Base-by-base conservation (phyloP, 2,113 vertebrate species). In the Oostethus manadensis region DNA sequence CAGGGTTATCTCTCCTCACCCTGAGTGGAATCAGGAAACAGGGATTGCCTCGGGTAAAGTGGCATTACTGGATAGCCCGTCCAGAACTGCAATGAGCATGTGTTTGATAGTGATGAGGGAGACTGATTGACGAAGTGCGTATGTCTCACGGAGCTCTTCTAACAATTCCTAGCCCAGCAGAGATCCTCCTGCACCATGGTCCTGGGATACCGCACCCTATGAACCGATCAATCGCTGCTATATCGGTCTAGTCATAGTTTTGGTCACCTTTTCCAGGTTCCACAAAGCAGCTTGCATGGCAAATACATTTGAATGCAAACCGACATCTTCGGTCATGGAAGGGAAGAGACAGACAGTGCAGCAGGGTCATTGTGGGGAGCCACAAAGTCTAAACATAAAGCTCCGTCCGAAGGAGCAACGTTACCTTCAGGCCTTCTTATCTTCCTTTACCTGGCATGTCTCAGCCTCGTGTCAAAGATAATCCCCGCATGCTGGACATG, bases 1-100 rank as follows among this genome's bases (percentile, higher is more conserved):
- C 84, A 88, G 86, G 71, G 83, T 88, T 86, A 84, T 85, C 84
- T 83, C 77, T 73, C 56, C 74, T 66, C 57, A 59, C 69, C 68
- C 76, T 79, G 78, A 84, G 79, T 47, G 43, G 82, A 84, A 88
- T 88, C 83, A 85, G 79, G 69, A 86, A 86, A 78, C 70, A 76
- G 70, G 77, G 82, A 86, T 84, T 83, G 78, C 72, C 77, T 71
- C 47, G 50, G 71, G 66, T 81, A 76, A 83, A 85, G 83, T 82
- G 82, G 78, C 82, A 86, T 83, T 81, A 87, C 60, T 51, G 58
- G 43, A 60, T 35, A 23, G 53, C 56, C 69, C 63, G 71, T 70
- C 60, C 68, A 75, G 75, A 82, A 84, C 84, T 10, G 40, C 74
- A 87, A 78, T 78, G 62, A 81, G 60, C 18, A 64, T 51, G 71